Evolutionary conservation across 2,797 vertebrate species (phyloP), one percentile per base, ranked within the genome.

Genomic region (Octomys mimax): DNA sequence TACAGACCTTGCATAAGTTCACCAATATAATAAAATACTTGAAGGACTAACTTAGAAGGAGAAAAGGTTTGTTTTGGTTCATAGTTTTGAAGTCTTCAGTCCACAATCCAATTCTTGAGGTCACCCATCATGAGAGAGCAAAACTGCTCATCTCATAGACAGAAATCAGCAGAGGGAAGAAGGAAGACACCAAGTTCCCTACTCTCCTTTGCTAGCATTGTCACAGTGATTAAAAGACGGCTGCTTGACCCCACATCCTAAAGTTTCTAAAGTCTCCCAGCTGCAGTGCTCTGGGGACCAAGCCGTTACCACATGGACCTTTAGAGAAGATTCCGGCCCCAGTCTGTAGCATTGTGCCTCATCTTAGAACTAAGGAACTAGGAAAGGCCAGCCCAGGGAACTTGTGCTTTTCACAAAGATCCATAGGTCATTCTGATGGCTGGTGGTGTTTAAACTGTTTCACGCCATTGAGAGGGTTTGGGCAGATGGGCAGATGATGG

Each of bases 381-480:
- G 61, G 64, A 93, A 71, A 73, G 26, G 21, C 91, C 31, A 62
- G 36, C 18, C 49, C 12, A 88, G 26, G n/a, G 6, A 89, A 79
- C n/a, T 28, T 52, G 16, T 62, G 10, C 61, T 79, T 82, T 75
- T 46, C 26, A 64, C 42, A 22, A 61, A 73, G 4, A 46, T 2
- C 19, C 31, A 9, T 11, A 83, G 36, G 75, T 52, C 22, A 49
- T 54, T 87, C 46, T 82, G 31, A 19, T 39, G 12, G 3, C 62
- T 61, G 36, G 71, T 4, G 18, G 8, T 68, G 57, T 36, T 92
- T 80, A 78, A 88, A 88, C 94, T 64, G 82, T 33, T 82, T 92
- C 61, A 64, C 62, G 77, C 16, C 66, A 46, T 26, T 79, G 36
- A 21, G 9, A 82, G 3, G 12, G 4, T 31, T 79, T 91, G 42